A percentile compares a stretch with the other conserved stretches of the same genome.
phyloP scores from a whole-genome alignment of 1,140 invertebrate genomes.

The Cepaea nemoralis region DNA sequence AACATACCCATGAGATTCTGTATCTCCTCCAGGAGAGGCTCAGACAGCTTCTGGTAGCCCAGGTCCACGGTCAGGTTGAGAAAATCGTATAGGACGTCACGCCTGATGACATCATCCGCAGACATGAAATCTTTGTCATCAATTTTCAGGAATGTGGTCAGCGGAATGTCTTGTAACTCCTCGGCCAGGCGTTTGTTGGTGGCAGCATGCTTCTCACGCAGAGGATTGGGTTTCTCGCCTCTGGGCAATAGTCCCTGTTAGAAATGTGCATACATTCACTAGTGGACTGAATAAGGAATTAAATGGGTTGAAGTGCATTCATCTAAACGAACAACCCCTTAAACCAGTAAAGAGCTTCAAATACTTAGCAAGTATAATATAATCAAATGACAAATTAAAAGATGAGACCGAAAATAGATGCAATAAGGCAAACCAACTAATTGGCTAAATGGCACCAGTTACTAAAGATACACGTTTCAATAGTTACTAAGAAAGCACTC shows the following conservation, averaged over 20 bases:
- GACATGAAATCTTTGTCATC: constrained; percentile 82
- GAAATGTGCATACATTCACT: neutral
- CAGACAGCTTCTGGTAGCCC: constrained; percentile 81
- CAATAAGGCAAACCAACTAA: no score
- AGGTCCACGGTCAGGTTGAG: constrained; percentile 83
- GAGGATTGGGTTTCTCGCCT: constrained; percentile 84
- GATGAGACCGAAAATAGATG: no score
- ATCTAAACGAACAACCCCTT: no score
- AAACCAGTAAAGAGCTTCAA: no score
- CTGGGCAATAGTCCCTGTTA: constrained; percentile 84
- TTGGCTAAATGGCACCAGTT: no score
- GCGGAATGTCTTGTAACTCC: constrained; percentile 75
- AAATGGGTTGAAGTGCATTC: no score
- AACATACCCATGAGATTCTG: constrained; percentile 67
- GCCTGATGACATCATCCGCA: constrained; percentile 84
- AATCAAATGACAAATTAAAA: no score
- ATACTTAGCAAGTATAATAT: no score
- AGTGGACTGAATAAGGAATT: no score
- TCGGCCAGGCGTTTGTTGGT: constrained; percentile 82
- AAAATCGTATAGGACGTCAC: constrained; percentile 91
- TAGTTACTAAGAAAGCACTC: no score
- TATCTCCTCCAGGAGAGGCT: constrained; percentile 68
- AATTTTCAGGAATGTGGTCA: constrained; percentile 75
- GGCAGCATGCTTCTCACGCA: constrained; percentile 81
- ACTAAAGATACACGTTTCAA: neutral